Evolutionary conservation across 2,888 invertebrate genomes (phyloP), one percentile per base, ranked within the genome.

Genomic region (Polietes domitor): DNA sequence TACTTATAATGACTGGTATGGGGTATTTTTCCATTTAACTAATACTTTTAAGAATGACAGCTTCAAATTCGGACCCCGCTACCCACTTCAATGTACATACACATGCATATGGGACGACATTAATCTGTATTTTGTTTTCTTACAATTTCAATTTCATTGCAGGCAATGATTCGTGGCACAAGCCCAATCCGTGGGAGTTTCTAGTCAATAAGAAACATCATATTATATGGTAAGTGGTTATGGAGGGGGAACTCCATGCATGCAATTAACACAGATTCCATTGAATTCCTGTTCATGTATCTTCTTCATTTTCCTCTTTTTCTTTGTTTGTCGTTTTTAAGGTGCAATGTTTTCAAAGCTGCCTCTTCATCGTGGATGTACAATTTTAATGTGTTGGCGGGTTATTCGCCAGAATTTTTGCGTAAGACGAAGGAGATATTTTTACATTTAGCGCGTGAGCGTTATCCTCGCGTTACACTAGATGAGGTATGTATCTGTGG

Each of bases 331-430:
- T 75, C 32, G n/a, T n/a, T 61, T 88, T 90, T 37, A 90, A 95
- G 95, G 95, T 96, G 96, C 91, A 96, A 96, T 89, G 95, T 96
- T 84, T 96, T 96, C 91, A 96, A 96, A 93, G 96, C 96, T 5
- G 96, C 96, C 2, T 97, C 97, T n/a, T 96, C 97, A 19, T 97
- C 97, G 0, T 97, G 97, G 97, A 96, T 97, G 96, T 97, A 97
- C 92, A 97, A 97, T 92, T 97, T 97, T 92, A 97, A 97, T 92
- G 92, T 96, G 74, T 94, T 97, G 92, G 97, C 97, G 9, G 97
- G 97, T 88, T 96, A 97, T 92, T 94, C 95, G 80, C 95, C 96
- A 10, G 94, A 94, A 74, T 97, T 96, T 92, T 93, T 97, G 87
- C 95, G 95, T 90, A 95, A 95, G 89, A 96, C 96, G 78, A 96